Conservation (phyloP, 2,113 vertebrate genomes). For the Oryzias javanicus region DNA sequence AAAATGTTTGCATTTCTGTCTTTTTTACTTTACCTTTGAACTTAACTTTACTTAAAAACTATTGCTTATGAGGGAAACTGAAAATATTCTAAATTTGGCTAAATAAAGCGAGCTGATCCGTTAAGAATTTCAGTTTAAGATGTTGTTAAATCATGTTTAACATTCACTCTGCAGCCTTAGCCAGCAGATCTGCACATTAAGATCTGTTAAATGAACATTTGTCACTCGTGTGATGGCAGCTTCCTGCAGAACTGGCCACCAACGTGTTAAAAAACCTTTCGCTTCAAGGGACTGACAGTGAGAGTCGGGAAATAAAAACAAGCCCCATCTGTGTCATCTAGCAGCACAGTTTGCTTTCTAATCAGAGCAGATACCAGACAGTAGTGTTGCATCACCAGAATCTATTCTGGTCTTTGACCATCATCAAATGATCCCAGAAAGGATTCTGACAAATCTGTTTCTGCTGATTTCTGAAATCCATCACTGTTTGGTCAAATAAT, state of each 20-base stretch:
- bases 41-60: too few relatives aligned
- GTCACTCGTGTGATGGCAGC: not conserved
- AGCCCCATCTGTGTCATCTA: slow-evolving; percentile 26
- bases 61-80: too few relatives aligned
- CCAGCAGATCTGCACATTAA: too few relatives aligned
- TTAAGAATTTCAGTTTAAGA: too few relatives aligned
- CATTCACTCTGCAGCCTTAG: too few relatives aligned
- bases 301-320: not conserved
- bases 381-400: slow-evolving; percentile 42
- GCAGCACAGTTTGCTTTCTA: slow-evolving; percentile 30
- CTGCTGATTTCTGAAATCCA: slow-evolving; percentile 52
- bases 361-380: slow-evolving; percentile 39
- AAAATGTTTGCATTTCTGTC: too few relatives aligned
- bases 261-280: slow-evolving; percentile 15
- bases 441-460: slow-evolving; percentile 37
- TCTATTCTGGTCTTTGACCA: slow-evolving; percentile 32
- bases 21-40: too few relatives aligned
- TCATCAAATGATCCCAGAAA: slow-evolving; percentile 39
- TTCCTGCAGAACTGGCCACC: slow-evolving; percentile 15
- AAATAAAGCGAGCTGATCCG: too few relatives aligned
- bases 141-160: too few relatives aligned
- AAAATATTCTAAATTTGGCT: too few relatives aligned
- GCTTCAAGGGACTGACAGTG: slow-evolving; percentile 19
- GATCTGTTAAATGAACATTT: slow-evolving; percentile 8
- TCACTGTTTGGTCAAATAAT: too few relatives aligned